Evolutionary conservation across 2,888 invertebrate genomes (phyloP).

Genomic region (Agonopterix heracliana): DNA sequence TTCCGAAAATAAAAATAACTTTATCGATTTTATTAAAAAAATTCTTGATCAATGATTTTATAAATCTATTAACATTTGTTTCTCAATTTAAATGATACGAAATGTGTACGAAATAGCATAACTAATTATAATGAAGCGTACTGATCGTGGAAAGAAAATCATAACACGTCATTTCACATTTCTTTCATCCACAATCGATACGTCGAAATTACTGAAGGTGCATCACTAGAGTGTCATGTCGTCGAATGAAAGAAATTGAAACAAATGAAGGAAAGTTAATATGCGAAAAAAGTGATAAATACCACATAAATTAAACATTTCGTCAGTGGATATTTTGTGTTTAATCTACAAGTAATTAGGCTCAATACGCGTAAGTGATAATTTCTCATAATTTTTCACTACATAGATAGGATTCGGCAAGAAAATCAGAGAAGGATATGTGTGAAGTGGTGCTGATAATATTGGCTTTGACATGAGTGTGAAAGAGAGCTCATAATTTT

Average conservation of each 20-base stretch:
- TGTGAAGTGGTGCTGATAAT: slow-evolving; percentile 24
- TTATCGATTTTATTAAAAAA: too few species aligned
- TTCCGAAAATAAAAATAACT: too few species aligned
- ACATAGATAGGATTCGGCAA: slow-evolving; percentile 8
- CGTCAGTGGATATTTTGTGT: slow-evolving; percentile 24
- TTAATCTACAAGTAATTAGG: slow-evolving; percentile 19
- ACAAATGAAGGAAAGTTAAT: slow-evolving; percentile 39
- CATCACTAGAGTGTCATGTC: not conserved
- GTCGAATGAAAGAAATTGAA: slow-evolving; percentile 32
- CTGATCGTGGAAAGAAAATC: too few species aligned
- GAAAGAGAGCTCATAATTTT: slow-evolving; percentile 23
- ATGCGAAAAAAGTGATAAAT: slow-evolving; percentile 25
- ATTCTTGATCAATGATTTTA: too few species aligned
- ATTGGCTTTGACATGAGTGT: slow-evolving; percentile 16
- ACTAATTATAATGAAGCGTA: too few species aligned
- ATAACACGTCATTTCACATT: too few species aligned
- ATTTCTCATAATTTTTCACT: slow-evolving; percentile 2
- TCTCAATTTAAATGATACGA: too few species aligned
- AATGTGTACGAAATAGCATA: too few species aligned
- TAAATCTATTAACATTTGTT: too few species aligned
- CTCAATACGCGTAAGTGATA: slow-evolving; percentile 28
- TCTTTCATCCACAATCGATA: too few species aligned
- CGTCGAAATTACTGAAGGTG: not conserved
- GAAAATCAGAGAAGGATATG: slow-evolving; percentile 14
- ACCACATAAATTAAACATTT: slow-evolving; percentile 18